These are phyloP conservation scores for Actinia tenebrosa DNA, from an alignment of 64 coral and sea anemone species.

Conservation along the genomic window DNA sequence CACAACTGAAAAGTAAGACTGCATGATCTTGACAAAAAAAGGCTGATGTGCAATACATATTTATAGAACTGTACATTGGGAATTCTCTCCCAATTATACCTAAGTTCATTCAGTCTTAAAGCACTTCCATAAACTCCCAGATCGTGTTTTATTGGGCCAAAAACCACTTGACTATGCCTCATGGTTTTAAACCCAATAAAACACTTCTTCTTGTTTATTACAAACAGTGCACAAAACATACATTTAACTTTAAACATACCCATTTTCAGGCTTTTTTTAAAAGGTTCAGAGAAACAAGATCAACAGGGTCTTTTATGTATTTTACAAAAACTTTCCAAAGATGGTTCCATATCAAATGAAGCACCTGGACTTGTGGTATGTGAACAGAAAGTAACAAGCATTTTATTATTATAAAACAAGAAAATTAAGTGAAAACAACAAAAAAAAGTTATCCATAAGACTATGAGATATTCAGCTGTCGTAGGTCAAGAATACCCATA, in stretches of 20 bases:
- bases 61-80: no score
- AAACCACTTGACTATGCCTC: no score
- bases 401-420: neutral
- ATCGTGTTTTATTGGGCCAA: no score
- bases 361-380: conserved; percentile 79
- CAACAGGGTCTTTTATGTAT: conserved; percentile 56
- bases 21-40: neutral
- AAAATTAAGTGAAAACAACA: neutral
- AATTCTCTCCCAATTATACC: no score
- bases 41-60: no score
- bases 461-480: no score
- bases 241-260: neutral
- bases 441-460: neutral
- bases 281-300: conserved; percentile 31
- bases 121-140: no score
- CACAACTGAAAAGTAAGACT: conserved; percentile 84
- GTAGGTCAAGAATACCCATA: no score
- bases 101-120: no score
- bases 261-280: conserved; percentile 61
- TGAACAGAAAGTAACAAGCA: neutral
- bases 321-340: conserved; percentile 61
- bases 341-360: conserved; percentile 78
- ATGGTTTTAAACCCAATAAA: no score
- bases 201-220: no score
- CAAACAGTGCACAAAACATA: no score